phyloP scores from a whole-genome alignment of 2,888 invertebrate genomes.

The Drosophila testacea region DNA sequence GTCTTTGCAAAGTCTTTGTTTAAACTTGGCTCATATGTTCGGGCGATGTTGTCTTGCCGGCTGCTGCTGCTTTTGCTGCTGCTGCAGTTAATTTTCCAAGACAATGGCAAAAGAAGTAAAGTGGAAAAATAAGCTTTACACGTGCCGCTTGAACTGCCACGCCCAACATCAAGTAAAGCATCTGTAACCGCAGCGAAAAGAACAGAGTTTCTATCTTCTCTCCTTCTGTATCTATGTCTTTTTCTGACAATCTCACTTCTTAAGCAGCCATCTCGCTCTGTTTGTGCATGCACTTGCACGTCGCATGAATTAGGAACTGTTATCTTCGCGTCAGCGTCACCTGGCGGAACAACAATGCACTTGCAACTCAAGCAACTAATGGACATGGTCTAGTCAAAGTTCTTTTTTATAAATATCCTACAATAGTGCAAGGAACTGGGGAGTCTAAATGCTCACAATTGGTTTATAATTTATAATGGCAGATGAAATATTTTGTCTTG shows the following conservation, averaged over 20 bases:
- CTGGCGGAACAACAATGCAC: conserved; percentile 68
- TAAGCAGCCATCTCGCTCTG: conserved; percentile 35
- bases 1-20: conserved; percentile 52
- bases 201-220: background rate
- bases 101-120: conserved; percentile 69
- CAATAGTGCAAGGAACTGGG: background rate
- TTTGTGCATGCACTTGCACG: conserved; percentile 62
- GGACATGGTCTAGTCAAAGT: conserved; percentile 34
- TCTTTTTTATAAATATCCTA: conserved; percentile 19
- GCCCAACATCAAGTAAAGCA: conserved; percentile 39
- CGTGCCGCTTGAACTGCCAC: conserved; percentile 70
- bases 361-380: conserved; percentile 44
- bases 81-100: conserved; percentile 78
- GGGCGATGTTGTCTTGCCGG: conserved; percentile 45
- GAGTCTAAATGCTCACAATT: background rate
- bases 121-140: conserved; percentile 73
- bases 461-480: background rate
- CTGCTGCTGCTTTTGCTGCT: conserved; percentile 32
- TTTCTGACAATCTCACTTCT: conserved; percentile 6
- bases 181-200: conserved; percentile 32
- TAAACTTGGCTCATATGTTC: conserved; percentile 56
- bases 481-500: background rate
- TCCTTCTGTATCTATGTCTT: background rate
- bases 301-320: conserved; percentile 63
- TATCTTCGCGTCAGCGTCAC: conserved; percentile 69